These are phyloP conservation scores for Megatriorchis doriae DNA, from an alignment of 2,113 vertebrate genomes.

Conservation along the genomic window DNA sequence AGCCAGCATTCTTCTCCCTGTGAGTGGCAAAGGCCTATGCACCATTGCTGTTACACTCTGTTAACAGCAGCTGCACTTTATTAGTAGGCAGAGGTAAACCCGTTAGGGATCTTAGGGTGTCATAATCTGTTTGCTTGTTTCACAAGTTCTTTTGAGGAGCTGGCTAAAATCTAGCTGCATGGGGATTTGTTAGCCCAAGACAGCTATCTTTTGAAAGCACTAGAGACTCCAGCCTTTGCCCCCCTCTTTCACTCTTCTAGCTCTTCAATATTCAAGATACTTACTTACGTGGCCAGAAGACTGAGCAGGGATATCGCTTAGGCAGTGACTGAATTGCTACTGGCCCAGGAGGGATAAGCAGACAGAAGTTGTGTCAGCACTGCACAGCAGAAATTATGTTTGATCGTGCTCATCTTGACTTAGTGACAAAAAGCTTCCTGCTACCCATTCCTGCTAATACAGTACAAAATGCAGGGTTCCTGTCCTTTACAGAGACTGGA, in stretches of 20 bases:
- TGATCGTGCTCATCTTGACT: not conserved
- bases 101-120: not conserved
- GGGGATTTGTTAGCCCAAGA: not conserved
- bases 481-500: not conserved
- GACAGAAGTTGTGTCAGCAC: not conserved
- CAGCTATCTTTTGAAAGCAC: not conserved
- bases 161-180: not conserved
- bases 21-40: not conserved
- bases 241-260: not conserved
- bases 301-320: not conserved
- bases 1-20: not conserved
- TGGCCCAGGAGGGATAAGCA: not conserved
- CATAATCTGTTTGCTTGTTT: not conserved
- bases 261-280: not conserved
- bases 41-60: fast-evolving
- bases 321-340: not conserved
- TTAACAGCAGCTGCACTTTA: not conserved
- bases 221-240: not conserved
- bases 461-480: not conserved
- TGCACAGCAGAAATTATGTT: not conserved
- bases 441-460: not conserved
- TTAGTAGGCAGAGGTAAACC: not conserved
- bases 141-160: not conserved
- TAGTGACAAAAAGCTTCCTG: not conserved
- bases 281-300: not conserved